Evolutionary conservation across 1,140 invertebrate genomes (phyloP), one percentile per base, ranked within the genome.

Genomic region (Pseudomyrmex cubaensis): DNA sequence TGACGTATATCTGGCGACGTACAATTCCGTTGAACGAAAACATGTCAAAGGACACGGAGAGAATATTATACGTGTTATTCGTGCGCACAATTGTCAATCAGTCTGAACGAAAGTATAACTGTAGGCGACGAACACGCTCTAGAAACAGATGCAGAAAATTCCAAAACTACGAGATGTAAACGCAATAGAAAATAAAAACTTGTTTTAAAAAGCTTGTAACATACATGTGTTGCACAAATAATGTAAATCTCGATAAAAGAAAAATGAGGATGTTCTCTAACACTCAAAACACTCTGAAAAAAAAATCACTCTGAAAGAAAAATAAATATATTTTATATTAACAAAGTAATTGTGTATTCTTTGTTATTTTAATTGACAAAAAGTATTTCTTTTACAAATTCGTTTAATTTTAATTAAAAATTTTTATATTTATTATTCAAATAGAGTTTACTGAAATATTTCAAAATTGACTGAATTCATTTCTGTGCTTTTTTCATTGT

Each of bases 41-140:
- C 52, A 17, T 54, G 35, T 70, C 64, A 78, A 78, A 78, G 76
- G 44, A 78, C 63, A 78, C 44, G 50, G 52, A 48, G 44, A 57
- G 52, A 56, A n/a, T 25, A 78, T 15, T 57, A 77, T 69, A n/a
- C 75, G 50, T 12, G 12, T 8, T 46, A n/a, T 56, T 67, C 13
- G 35, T 46, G 64, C 54, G 52, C 20, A 46, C 22, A 44, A 66
- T n/a, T 54, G 20, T 69, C 44, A 78, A 78, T 69, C 54, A 78
- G 52, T 22, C 15, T 5, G 17, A 5, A 22, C 64, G 20, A 15
- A 9, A 25, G 15, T 78, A 69, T 48, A 35, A 48, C 13, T 52
- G n/a, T 70, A 13, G 12, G 9, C 2, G 9, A 13, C 50, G 3
- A 13, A 13, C 35, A 57, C 15, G 20, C 25, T 78, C 15, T 15